Base-by-base conservation (phyloP, 2,888 invertebrate genomes). In the Chamaedrilus cognettii region DNA sequence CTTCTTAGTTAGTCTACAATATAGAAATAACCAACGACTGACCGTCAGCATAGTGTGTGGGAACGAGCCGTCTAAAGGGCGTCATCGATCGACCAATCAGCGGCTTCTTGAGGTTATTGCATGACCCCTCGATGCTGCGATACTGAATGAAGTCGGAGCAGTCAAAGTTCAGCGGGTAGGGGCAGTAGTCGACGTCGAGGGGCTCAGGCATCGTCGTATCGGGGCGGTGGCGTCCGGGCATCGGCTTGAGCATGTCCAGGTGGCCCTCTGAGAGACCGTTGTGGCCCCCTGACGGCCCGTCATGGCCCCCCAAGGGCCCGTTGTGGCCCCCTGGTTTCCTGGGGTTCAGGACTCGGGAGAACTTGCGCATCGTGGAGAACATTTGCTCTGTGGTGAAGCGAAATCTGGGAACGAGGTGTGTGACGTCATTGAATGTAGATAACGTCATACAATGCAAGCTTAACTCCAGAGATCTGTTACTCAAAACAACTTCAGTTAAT, bases 21-120 rank as follows among this genome's bases (percentile, higher is more conserved):
- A 42, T 42, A 42, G 42, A 7, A 42, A 11, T 42, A 19, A 42
- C 7, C 19, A 7, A 42, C 19, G 19, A 19, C 42, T 31, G 60
- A 75, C 75, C 70, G 52, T 74, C 75, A 28, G 65, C 68, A 58
- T 74, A 75, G 4, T 51, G 23, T 2, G 74, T 65, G n/a, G 71
- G 64, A 2, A 76, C 59, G 11, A 74, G 66, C 19, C 76, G 60
- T 26, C 66, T 51, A 49, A 73, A 72, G 11, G 76, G 74, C 1
- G 64, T 65, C 50, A 69, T 60, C 2, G 72, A 66, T 34, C 71
- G 35, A 28, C 75, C 75, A 57, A 64, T 64, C 55, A 67, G 63
- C 7, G 75, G 70, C n/a, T 65, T 30, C 0, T 56, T 15, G 23
- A 75, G 67, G 60, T 75, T 77, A 67, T 77, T 77, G 63, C 77